Evolutionary conservation across 2,797 vertebrate genomes (phyloP).

Genomic region (Gouania willdenowi): DNA sequence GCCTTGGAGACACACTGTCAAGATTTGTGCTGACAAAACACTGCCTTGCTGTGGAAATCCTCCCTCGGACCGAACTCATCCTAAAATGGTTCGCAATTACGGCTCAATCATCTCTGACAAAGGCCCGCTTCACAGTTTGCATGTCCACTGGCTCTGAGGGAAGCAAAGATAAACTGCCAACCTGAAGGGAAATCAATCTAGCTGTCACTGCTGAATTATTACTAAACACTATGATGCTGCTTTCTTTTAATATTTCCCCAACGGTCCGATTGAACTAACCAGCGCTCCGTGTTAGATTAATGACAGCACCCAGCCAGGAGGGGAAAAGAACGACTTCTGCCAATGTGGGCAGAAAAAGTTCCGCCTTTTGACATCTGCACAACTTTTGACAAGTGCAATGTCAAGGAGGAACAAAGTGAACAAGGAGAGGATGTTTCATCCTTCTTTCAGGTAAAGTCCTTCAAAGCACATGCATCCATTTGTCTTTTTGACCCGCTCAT

Average conservation of each 20-base stretch:
- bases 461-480: too few species aligned
- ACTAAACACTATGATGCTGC: constrained; percentile 51
- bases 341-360: constrained; percentile 40
- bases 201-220: constrained; percentile 68
- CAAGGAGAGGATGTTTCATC: too few species aligned
- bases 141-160: constrained; percentile 44
- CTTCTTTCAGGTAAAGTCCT: too few species aligned
- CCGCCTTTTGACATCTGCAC: constrained; percentile 31
- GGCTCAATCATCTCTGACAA: constrained; percentile 72
- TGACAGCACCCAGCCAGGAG: constrained; percentile 35
- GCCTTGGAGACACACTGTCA: constrained; percentile 8
- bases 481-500: too few species aligned
- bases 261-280: constrained; percentile 57
- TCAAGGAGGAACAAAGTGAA: constrained; percentile 27
- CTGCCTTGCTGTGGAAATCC: constrained; percentile 4
- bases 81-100: constrained; percentile 43
- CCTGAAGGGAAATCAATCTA: constrained; percentile 70
- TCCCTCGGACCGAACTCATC: constrained; percentile 34
- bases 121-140: constrained; percentile 59
- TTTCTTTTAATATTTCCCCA: constrained; percentile 71
- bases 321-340: constrained; percentile 26
- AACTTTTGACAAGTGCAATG: constrained; percentile 48
- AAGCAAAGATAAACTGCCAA: constrained; percentile 67
- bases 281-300: constrained; percentile 51
- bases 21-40: constrained; percentile 34